Percentiles rank a stretch among this genome's conserved stretches.
Conservation (phyloP, 2,113 vertebrate genomes). For the Calidris pugnax region DNA sequence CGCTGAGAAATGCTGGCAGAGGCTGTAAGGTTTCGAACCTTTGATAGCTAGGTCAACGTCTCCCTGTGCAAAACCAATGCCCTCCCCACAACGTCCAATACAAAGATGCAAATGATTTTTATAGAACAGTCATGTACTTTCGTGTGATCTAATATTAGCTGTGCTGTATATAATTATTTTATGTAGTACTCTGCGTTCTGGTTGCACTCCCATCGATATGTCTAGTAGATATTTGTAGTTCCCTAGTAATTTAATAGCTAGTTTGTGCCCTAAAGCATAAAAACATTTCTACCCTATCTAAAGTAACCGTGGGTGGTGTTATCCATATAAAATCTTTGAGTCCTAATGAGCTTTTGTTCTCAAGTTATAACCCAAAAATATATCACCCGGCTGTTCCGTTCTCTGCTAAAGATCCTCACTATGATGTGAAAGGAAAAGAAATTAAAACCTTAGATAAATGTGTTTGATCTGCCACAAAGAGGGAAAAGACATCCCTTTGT, state of each 20-base stretch:
- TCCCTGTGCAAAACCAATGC: neutral
- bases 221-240: constrained; percentile 73
- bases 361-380: constrained; percentile 72
- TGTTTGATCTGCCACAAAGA: constrained; percentile 52
- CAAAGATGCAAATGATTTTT: constrained; percentile 28
- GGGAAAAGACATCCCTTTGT: constrained; percentile 11
- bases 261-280: constrained; percentile 69
- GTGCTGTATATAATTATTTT: constrained; percentile 65
- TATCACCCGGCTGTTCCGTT: constrained; percentile 66
- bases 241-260: constrained; percentile 70
- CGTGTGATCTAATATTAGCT: constrained; percentile 67
- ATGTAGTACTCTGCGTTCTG: constrained; percentile 64
- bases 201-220: constrained; percentile 57
- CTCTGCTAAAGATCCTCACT: constrained; percentile 58
- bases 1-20: neutral
- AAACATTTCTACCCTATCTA: constrained; percentile 71
- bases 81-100: neutral
- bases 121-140: constrained; percentile 55
- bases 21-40: neutral
- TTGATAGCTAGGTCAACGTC: neutral
- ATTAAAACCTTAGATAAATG: constrained; percentile 62
- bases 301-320: constrained; percentile 72
- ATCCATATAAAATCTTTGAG: constrained; percentile 71
- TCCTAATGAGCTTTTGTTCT: constrained; percentile 72
- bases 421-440: constrained; percentile 65